Base-by-base conservation (phyloP, 2,113 vertebrate genomes). In the Leucopsar rothschildi region DNA sequence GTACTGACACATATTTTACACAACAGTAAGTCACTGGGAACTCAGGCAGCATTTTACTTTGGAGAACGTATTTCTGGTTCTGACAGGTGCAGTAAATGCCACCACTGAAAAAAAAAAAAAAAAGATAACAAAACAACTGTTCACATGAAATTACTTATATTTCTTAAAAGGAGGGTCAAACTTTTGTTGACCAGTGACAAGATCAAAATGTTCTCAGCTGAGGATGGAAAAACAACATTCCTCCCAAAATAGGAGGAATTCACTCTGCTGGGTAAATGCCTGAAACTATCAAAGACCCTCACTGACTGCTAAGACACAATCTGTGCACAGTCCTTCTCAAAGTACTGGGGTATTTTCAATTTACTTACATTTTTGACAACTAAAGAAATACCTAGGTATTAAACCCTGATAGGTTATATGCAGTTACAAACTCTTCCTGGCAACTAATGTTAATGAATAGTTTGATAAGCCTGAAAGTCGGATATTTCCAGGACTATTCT, bases 191-290 rank as follows among this genome's bases (percentile, higher is more conserved):
- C 42, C 39, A 35, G 56, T 37, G 78, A 70, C 64, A 55, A 92
- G 71, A 68, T 81, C 92, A 95, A 94, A 92, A 83, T 29, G 60
- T 96, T 90, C 86, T 96, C 85, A 92, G 71, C 22, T 56, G 44
- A 90, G 39, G 56, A 88, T 57, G 64, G 79, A 71, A 96, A 95
- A 96, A 81, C 20, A 95, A 71, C 56, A 70, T 94, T 91, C 85
- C 60, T 85, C 72, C 82, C 52, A 75, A 96, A 96, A 90, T 14
- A 94, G 86, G 52, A 84, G 45, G 82, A 90, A 93, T 75, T 79
- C 16, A 57, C 29, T 80, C 33, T 44, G 20, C 23, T 40, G 88
- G 60, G 42, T 72, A 57, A 77, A n/a, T 69, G 57, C 29, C 82
- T 66, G 0, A 35, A 75, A 86, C 25, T 44, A 72, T 12, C 2